phyloP scores from a whole-genome alignment of 2,797 vertebrate genomes.

The Paguma larvata region DNA sequence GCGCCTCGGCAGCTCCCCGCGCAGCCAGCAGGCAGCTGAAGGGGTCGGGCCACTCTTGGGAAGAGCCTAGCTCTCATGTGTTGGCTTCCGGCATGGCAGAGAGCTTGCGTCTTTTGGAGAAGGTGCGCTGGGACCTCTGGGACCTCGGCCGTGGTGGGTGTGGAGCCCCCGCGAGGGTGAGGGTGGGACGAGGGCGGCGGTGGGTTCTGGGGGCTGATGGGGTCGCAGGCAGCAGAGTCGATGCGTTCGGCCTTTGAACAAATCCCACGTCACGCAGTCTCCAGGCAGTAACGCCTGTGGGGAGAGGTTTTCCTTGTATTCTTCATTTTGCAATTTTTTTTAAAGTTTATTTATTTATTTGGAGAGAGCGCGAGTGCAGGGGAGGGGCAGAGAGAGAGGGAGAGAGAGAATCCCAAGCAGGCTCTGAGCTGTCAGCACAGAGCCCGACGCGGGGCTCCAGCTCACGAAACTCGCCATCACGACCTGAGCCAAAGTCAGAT shows the following conservation, averaged over 20 bases:
- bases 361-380: too few species aligned
- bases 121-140: background rate
- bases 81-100: background rate
- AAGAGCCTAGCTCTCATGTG: background rate
- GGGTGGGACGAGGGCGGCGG: background rate
- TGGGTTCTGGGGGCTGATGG: background rate
- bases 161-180: background rate
- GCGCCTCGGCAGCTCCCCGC: slow-evolving; percentile 8
- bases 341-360: too few species aligned
- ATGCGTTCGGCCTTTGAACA: background rate
- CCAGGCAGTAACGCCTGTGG: background rate
- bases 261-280: background rate
- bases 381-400: too few species aligned
- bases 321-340: rapidly evolving
- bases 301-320: background rate
- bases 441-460: too few species aligned
- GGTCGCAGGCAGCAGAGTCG: background rate
- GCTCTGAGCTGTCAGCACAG: too few species aligned
- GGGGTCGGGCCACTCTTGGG: background rate
- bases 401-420: too few species aligned
- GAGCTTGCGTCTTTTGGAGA: background rate
- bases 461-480: too few species aligned
- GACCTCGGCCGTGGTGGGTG: background rate
- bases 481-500: too few species aligned
- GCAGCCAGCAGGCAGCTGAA: background rate